Evolutionary conservation across 1,140 invertebrate genomes (phyloP).

Genomic region (Drosophila sp.): DNA sequence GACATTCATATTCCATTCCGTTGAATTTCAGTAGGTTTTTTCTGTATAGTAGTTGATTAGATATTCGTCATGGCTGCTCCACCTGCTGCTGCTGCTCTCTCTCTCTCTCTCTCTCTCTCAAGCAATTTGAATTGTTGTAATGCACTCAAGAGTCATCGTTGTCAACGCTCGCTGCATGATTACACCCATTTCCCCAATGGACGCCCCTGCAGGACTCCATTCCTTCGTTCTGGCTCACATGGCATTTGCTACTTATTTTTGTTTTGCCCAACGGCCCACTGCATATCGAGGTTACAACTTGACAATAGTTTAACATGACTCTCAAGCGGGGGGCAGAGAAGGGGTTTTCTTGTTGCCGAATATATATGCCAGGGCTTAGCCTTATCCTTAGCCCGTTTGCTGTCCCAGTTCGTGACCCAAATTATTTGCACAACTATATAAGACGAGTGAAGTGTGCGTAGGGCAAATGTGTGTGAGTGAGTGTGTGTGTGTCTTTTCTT

Average conservation of each 20-base stretch:
- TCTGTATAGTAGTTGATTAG: background rate
- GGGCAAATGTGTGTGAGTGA: constrained; percentile 17
- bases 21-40: background rate
- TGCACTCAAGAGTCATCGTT: constrained; percentile 66
- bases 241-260: constrained; percentile 72
- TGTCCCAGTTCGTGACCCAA: constrained; percentile 73
- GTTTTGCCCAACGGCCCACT: constrained; percentile 62
- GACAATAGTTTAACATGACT: constrained; percentile 80
- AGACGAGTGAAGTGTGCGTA: constrained; percentile 21
- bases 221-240: constrained; percentile 23
- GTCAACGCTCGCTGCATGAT: constrained; percentile 66
- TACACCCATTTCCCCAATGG: constrained; percentile 34
- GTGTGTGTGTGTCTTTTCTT: constrained; percentile 25
- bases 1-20: too few relatives aligned
- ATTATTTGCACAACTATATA: constrained; percentile 68
- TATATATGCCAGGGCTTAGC: constrained; percentile 20
- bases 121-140: constrained; percentile 77
- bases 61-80: background rate
- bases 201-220: background rate
- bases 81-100: constrained; percentile 19
- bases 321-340: constrained; percentile 44
- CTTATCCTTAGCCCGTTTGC: constrained; percentile 28
- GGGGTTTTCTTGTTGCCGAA: constrained; percentile 53
- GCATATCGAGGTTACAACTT: constrained; percentile 80
- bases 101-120: constrained; percentile 10